phyloP scores from a whole-genome alignment of 1,140 invertebrate genomes.

The Listronotus bonariensis region DNA sequence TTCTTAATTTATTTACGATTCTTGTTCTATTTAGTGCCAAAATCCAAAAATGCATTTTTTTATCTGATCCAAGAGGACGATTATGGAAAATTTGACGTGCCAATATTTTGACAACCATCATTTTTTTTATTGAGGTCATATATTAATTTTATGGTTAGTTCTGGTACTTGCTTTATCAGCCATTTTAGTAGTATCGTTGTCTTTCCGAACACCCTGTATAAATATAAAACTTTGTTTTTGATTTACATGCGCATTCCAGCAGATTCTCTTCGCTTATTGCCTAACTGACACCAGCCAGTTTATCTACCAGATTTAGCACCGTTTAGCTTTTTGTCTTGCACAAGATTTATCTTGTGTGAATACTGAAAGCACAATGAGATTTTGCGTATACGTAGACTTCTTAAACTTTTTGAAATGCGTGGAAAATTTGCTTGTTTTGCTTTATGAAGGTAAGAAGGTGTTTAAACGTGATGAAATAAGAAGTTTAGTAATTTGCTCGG shows the following conservation, averaged over 20 bases:
- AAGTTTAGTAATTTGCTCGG: slow-evolving; percentile 7
- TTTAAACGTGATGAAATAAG: slow-evolving; percentile 11
- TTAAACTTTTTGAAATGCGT: slow-evolving; percentile 19
- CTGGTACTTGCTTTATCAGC: too few species aligned
- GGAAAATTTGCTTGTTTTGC: slow-evolving; percentile 19
- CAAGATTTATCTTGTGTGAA: slow-evolving; percentile 29
- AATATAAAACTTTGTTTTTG: not conserved
- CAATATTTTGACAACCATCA: too few species aligned
- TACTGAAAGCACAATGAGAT: slow-evolving; percentile 15
- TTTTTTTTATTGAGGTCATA: too few species aligned
- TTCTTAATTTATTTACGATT: too few species aligned
- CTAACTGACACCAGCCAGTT: slow-evolving; percentile 30
- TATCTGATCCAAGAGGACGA: too few species aligned
- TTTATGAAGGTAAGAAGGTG: slow-evolving; percentile 2
- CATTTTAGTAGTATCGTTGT: too few species aligned
- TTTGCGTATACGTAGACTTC: slow-evolving; percentile 4
- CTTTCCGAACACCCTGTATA: too few species aligned
- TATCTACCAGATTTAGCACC: slow-evolving; percentile 34
- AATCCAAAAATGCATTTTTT: too few species aligned
- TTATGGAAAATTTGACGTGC: too few species aligned
- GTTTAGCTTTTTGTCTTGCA: slow-evolving; percentile 29
- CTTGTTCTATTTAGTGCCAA: too few species aligned
- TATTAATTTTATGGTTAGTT: too few species aligned
- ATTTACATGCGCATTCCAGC: slow-evolving; percentile 7
- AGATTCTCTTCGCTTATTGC: slow-evolving; percentile 8